Percentiles rank a stretch among this genome's conserved stretches.
Conservation (phyloP, 2,797 vertebrate genomes). For the Amazona ochrocephala region DNA sequence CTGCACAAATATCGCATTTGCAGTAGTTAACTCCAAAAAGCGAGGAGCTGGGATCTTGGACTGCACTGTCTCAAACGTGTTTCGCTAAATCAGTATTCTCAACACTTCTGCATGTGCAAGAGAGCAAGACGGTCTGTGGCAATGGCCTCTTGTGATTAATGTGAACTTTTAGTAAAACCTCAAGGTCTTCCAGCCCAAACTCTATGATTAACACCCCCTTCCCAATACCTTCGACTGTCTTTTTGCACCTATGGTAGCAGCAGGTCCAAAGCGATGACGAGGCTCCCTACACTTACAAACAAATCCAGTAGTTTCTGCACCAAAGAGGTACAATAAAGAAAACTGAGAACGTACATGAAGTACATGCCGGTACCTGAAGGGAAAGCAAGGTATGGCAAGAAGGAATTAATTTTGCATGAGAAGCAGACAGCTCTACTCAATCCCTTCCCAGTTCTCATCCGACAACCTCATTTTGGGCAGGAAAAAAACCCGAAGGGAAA, state of each 20-base stretch:
- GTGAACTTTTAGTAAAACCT: neutral
- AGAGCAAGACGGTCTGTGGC: neutral
- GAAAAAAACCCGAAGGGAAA: neutral
- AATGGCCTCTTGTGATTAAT: neutral
- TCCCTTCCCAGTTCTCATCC: neutral
- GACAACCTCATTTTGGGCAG: neutral
- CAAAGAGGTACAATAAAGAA: neutral
- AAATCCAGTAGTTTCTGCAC: neutral
- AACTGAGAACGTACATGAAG: neutral
- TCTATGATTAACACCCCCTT: neutral
- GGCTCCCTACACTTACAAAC: neutral
- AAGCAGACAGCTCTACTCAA: neutral
- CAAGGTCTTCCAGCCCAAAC: neutral
- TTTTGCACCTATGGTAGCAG: neutral
- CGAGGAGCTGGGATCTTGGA: neutral
- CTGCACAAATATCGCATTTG: neutral
- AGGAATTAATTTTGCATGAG: neutral
- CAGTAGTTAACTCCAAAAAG: neutral
- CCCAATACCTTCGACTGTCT: too few species aligned
- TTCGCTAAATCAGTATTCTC: neutral
- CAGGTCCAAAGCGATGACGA: neutral
- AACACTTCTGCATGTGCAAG: neutral
- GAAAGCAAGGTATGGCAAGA: neutral
- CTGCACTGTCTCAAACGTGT: neutral
- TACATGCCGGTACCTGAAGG: neutral